These are phyloP conservation scores for Hyperopisus bebe DNA, from an alignment of 2,113 vertebrate genomes.

Conservation along the genomic window DNA sequence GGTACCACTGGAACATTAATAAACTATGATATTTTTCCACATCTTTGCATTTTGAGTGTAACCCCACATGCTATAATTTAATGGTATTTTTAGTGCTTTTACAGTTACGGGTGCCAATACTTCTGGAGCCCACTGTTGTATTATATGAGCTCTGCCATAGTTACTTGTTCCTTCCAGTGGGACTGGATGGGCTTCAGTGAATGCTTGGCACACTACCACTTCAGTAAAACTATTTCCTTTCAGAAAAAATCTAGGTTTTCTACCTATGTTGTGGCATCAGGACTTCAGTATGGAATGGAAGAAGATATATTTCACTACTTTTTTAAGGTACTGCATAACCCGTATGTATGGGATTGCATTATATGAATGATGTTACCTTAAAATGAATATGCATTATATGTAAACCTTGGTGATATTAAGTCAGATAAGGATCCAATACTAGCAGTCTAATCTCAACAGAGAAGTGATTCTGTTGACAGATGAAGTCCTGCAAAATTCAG, in stretches of 20 bases:
- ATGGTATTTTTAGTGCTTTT: neutral
- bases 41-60: neutral
- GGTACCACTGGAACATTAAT: neutral
- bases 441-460: neutral
- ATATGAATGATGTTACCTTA: neutral
- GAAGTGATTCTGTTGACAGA: neutral
- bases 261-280: conserved; percentile 79
- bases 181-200: neutral
- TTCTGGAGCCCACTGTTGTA: neutral
- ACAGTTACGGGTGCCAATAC: neutral
- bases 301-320: conserved; percentile 79
- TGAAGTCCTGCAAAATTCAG: neutral
- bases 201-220: neutral
- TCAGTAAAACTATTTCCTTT: conserved; percentile 16
- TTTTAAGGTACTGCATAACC: conserved; percentile 72
- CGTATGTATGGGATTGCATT: neutral
- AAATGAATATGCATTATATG: neutral
- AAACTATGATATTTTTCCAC: neutral
- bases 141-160: neutral
- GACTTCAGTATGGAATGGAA: conserved; percentile 81
- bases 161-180: neutral
- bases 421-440: neutral
- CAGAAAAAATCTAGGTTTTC: conserved; percentile 65
- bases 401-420: neutral
- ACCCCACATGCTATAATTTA: neutral